Conservation (phyloP, 2,113 vertebrate genomes). For the Alexandromys fortis region DNA sequence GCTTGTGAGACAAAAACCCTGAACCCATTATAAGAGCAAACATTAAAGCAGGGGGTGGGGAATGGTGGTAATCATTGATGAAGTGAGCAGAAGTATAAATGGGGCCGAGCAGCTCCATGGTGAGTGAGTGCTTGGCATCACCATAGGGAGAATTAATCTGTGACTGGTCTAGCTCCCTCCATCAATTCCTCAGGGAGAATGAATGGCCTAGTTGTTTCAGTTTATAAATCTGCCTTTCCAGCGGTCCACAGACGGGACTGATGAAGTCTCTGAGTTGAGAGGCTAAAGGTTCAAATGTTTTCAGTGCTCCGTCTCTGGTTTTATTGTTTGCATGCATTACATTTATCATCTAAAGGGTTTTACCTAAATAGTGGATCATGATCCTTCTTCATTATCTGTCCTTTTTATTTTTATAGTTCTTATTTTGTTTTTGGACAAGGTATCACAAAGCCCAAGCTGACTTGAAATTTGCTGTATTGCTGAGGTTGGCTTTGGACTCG, state of each 20-base stretch:
- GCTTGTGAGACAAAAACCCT: neutral
- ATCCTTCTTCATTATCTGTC: neutral
- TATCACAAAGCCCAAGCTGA: neutral
- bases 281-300: constrained; percentile 28
- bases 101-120: neutral
- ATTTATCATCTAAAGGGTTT: neutral
- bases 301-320: constrained; percentile 33
- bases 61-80: constrained; percentile 1
- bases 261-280: constrained; percentile 46
- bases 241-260: neutral
- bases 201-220: constrained; percentile 42
- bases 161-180: neutral
- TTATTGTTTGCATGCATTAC: neutral
- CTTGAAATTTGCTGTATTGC: neutral
- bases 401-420: neutral
- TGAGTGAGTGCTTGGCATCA: constrained; percentile 34
- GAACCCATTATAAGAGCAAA: constrained; percentile 50
- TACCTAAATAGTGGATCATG: neutral
- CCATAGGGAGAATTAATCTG: constrained; percentile 22
- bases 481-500: neutral
- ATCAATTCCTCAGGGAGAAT: neutral
- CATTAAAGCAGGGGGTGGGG: neutral
- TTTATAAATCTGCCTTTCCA: constrained; percentile 52
- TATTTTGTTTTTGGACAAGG: neutral
- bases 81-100: constrained; percentile 47